Evolutionary conservation across 2,113 vertebrate genomes (phyloP).

Genomic region (Alosa alosa): DNA sequence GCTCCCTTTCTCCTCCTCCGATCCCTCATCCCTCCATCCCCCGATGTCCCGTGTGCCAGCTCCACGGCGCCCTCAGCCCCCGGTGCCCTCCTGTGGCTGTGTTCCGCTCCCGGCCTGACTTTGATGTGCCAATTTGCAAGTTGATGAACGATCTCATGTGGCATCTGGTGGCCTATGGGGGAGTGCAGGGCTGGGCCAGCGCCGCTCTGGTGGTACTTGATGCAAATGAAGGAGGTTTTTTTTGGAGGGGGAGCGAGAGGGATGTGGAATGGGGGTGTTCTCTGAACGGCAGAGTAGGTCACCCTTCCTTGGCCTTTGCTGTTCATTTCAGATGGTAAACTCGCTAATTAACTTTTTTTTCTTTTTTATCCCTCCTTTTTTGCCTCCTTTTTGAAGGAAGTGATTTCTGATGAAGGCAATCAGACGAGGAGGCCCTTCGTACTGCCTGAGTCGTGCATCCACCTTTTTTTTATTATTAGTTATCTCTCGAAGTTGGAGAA

Average conservation of each 20-base stretch:
- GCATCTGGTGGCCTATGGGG: conserved; percentile 72
- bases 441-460: conserved; percentile 37
- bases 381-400: conserved; percentile 56
- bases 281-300: conserved; percentile 46
- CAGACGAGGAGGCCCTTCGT: conserved; percentile 71
- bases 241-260: conserved; percentile 49
- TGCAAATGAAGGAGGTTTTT: conserved; percentile 59
- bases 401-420: conserved; percentile 76
- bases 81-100: background rate
- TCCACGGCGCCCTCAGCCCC: background rate
- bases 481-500: conserved; percentile 65
- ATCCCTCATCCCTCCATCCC: background rate
- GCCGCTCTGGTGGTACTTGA: conserved; percentile 60
- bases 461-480: conserved; percentile 23
- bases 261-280: conserved; percentile 35
- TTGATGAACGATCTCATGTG: conserved; percentile 77
- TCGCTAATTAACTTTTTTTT: conserved; percentile 70
- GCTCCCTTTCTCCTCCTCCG: background rate
- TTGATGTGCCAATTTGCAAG: conserved; percentile 79
- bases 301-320: conserved; percentile 65
- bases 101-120: conserved; percentile 67
- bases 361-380: background rate
- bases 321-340: conserved; percentile 70
- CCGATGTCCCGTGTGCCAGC: background rate
- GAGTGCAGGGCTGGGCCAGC: conserved; percentile 61